phyloP scores from a whole-genome alignment of 2,888 invertebrate genomes.

The Yponomeuta plumbellus region DNA sequence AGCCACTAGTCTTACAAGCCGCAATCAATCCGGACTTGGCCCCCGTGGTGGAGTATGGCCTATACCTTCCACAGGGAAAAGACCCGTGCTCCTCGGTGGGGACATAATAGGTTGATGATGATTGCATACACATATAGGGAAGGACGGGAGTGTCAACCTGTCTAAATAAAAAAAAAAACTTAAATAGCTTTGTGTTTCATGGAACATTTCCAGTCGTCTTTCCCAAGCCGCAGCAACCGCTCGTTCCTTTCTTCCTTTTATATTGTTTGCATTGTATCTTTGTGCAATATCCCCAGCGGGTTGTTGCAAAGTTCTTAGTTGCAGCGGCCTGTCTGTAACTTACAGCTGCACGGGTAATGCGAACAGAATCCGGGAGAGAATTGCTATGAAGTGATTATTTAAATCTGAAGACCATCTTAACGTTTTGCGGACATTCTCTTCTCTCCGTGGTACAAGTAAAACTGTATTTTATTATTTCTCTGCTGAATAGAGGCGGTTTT shows the following conservation, averaged over 20 bases:
- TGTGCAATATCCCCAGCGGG: background rate
- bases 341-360: background rate
- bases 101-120: no score
- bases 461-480: no score
- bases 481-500: no score
- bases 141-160: no score
- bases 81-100: no score
- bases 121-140: no score
- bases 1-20: no score
- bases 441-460: no score
- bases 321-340: background rate
- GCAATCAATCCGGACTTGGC: no score
- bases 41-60: no score
- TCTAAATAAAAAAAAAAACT: background rate
- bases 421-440: background rate
- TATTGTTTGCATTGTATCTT: background rate
- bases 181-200: background rate
- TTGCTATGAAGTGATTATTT: background rate
- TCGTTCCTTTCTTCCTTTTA: background rate
- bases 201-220: background rate
- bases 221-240: background rate
- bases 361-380: background rate
- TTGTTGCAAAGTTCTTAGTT: background rate
- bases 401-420: background rate
- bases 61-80: no score